These are phyloP conservation scores for Micromussa lordhowensis DNA, from an alignment of 92 coral and sea anemone species.

Conservation along the genomic window DNA sequence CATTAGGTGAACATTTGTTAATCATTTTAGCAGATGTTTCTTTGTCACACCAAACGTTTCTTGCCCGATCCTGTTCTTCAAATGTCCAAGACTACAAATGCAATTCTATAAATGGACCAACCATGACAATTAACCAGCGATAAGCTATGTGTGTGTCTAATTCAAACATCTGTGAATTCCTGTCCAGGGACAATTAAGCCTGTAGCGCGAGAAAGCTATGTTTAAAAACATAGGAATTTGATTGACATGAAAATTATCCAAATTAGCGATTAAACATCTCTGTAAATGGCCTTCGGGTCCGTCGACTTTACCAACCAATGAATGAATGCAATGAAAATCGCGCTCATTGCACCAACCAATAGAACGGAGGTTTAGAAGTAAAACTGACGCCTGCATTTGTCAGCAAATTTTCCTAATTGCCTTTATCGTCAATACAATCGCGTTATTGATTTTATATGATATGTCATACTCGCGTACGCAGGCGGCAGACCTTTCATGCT, in stretches of 20 bases:
- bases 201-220: slow-evolving; percentile 46
- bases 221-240: slow-evolving; percentile 64
- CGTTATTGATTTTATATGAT: slow-evolving; percentile 99
- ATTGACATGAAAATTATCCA: slow-evolving; percentile 90
- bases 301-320: slow-evolving; percentile 68
- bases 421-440: slow-evolving; percentile 99
- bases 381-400: slow-evolving; percentile 83
- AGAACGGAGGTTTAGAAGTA: slow-evolving; percentile 47
- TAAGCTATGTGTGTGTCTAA: slow-evolving; percentile 9
- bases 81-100: slow-evolving; percentile 4
- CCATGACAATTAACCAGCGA: background rate
- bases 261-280: slow-evolving; percentile 83
- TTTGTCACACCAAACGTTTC: background rate
- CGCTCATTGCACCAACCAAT: slow-evolving; percentile 64
- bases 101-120: background rate
- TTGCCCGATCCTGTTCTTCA: background rate
- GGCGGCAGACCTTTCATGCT: slow-evolving; percentile 82
- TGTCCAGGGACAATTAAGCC: slow-evolving; percentile 36
- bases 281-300: slow-evolving; percentile 81
- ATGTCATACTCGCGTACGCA: slow-evolving; percentile 86
- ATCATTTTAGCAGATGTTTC: slow-evolving; percentile 40
- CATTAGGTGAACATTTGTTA: slow-evolving; percentile 28
- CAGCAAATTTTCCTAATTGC: slow-evolving; percentile 99
- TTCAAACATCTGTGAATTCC: slow-evolving; percentile 37
- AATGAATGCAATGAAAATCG: slow-evolving; percentile 17